Evolutionary conservation across 2,113 vertebrate genomes (phyloP).

Genomic region (Bostrychus sinensis): DNA sequence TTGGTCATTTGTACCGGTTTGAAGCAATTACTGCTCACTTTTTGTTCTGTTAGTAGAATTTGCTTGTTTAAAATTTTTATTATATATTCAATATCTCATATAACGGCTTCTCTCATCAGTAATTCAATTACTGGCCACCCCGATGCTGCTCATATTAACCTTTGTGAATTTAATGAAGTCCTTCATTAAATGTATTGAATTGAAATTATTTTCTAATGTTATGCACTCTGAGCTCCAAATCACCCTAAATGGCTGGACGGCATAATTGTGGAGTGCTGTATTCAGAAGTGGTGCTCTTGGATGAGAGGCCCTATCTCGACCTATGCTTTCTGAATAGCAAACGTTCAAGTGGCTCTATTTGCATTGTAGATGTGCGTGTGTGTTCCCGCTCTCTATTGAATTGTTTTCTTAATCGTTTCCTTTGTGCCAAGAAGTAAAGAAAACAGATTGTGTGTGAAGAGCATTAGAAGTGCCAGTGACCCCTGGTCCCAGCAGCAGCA

Average conservation of each 20-base stretch:
- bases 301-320: slow-evolving; percentile 59
- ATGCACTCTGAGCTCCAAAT: slow-evolving; percentile 19
- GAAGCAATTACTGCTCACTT: background rate
- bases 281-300: slow-evolving; percentile 58
- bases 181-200: slow-evolving; percentile 25
- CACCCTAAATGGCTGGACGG: slow-evolving; percentile 18
- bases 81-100: slow-evolving; percentile 15
- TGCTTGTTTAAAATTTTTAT: slow-evolving; percentile 14
- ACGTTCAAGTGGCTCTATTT: slow-evolving; percentile 69
- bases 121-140: slow-evolving; percentile 11
- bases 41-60: slow-evolving; percentile 3
- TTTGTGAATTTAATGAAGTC: slow-evolving; percentile 23
- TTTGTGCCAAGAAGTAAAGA: slow-evolving; percentile 80
- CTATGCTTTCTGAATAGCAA: slow-evolving; percentile 75
- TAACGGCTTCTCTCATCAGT: slow-evolving; percentile 3
- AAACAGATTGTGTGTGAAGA: slow-evolving; percentile 81
- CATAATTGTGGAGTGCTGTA: slow-evolving; percentile 41
- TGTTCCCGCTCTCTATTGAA: slow-evolving; percentile 76
- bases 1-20: background rate
- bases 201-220: slow-evolving; percentile 28
- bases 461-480: slow-evolving; percentile 75
- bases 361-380: slow-evolving; percentile 77
- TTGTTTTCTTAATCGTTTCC: slow-evolving; percentile 83
- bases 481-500: slow-evolving; percentile 62
- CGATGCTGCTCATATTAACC: slow-evolving; percentile 10